Conservation (phyloP, 2,888 invertebrate genomes). For the Rhingia rostrata region DNA sequence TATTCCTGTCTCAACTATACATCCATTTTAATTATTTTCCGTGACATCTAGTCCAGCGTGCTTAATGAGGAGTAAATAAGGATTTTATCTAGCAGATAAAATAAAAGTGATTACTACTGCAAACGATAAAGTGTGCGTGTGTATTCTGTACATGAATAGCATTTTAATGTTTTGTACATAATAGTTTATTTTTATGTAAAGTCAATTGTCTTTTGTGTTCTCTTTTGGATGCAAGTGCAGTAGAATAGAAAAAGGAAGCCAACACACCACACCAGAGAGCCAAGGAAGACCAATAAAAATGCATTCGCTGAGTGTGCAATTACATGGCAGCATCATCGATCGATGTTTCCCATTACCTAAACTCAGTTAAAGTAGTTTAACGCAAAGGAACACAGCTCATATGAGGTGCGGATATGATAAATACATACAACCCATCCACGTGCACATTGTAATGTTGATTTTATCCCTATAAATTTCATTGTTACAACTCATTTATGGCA, state of each 20-base stretch:
- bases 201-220: constrained; percentile 42
- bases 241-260: constrained; percentile 18
- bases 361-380: constrained; percentile 25
- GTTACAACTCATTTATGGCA: constrained; percentile 50
- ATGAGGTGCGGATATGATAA: constrained; percentile 30
- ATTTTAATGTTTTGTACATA: constrained; percentile 54
- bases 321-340: constrained; percentile 16
- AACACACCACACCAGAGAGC: background rate
- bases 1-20: constrained; percentile 22
- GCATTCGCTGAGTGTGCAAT: constrained; percentile 36
- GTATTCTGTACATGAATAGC: constrained; percentile 31
- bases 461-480: constrained; percentile 54
- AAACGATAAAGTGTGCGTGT: constrained; percentile 35
- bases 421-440: constrained; percentile 5
- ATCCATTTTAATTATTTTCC: constrained; percentile 49
- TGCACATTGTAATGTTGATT: constrained; percentile 28
- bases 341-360: constrained; percentile 34
- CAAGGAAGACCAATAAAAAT: constrained; percentile 23
- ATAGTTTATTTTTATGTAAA: constrained; percentile 50
- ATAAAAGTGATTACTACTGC: constrained; percentile 35
- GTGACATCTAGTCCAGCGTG: constrained; percentile 42
- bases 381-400: constrained; percentile 11
- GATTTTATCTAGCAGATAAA: constrained; percentile 53
- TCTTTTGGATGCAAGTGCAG: constrained; percentile 10
- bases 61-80: constrained; percentile 55